phyloP scores from a whole-genome alignment of 2,113 vertebrate species.

The Pagrus major region DNA sequence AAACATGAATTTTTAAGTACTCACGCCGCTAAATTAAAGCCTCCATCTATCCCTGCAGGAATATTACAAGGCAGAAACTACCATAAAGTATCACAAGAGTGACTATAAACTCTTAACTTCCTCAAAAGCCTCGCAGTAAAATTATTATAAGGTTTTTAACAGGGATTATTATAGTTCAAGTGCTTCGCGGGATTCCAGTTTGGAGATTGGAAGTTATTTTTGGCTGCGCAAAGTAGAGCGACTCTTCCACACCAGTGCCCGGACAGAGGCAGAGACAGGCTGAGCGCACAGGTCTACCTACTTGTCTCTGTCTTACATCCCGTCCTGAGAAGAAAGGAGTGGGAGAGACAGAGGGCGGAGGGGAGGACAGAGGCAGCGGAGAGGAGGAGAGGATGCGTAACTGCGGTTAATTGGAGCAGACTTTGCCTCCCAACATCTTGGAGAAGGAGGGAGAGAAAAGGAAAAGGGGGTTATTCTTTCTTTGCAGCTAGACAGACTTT shows the following conservation, averaged over 20 bases:
- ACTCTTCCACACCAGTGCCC: slow-evolving; percentile 64
- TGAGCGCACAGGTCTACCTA: slow-evolving; percentile 41
- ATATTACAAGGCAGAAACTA: not conserved
- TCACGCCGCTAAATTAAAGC: not conserved
- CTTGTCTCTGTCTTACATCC: slow-evolving; percentile 28
- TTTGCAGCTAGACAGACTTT: slow-evolving; percentile 12
- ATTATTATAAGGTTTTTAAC: slow-evolving; percentile 11
- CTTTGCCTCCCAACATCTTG: slow-evolving; percentile 22
- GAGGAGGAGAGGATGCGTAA: slow-evolving; percentile 35
- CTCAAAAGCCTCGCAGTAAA: not conserved
- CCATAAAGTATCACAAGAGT: slow-evolving; percentile 7
- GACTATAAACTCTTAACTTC: not conserved
- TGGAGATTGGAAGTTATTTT: slow-evolving; percentile 74
- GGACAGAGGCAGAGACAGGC: slow-evolving; percentile 49
- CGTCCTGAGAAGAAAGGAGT: slow-evolving; percentile 34
- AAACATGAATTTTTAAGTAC: not conserved
- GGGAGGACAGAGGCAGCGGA: not conserved
- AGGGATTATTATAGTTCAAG: slow-evolving; percentile 24
- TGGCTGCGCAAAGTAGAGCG: slow-evolving; percentile 69
- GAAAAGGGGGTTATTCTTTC: slow-evolving; percentile 3
- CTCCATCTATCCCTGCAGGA: not conserved
- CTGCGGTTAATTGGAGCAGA: slow-evolving; percentile 59
- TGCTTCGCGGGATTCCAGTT: slow-evolving; percentile 50
- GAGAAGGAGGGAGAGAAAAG: slow-evolving; percentile 12
- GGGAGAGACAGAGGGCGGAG: slow-evolving; percentile 27